phyloP scores from a whole-genome alignment of 2,888 invertebrate genomes.

The Alitta virens region DNA sequence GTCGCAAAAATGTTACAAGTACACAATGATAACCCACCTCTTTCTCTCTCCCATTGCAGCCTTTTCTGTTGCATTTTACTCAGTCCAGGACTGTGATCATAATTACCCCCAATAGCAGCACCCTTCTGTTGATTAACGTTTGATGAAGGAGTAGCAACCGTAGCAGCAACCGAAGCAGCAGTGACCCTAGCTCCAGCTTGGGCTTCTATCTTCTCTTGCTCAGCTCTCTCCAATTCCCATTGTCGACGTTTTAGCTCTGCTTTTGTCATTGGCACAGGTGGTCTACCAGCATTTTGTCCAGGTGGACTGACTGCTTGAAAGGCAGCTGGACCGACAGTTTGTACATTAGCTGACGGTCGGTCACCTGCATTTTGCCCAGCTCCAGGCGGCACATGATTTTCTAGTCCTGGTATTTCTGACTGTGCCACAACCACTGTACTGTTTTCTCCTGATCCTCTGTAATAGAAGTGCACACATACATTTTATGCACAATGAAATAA shows the following conservation, averaged over 20 bases:
- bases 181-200: background rate
- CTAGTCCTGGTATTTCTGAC: too few species aligned
- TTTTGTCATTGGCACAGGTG: slow-evolving; percentile 27
- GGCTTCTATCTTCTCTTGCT: background rate
- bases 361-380: background rate
- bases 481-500: too few species aligned
- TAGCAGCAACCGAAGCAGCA: background rate
- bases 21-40: background rate
- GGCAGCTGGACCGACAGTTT: background rate
- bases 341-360: background rate
- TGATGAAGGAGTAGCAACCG: background rate
- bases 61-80: background rate
- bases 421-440: too few species aligned
- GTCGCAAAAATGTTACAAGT: too few species aligned
- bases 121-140: too few species aligned
- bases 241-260: slow-evolving; percentile 86
- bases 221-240: slow-evolving; percentile 92
- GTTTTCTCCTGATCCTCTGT: too few species aligned
- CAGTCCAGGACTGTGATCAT: background rate
- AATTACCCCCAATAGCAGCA: background rate
- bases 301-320: background rate
- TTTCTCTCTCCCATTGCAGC: background rate
- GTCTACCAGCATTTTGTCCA: slow-evolving; percentile 3
- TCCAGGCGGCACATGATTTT: too few species aligned
- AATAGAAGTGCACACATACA: too few species aligned